Base-by-base conservation (phyloP, 2,888 invertebrate genomes). In the Chymomyza amoena region DNA sequence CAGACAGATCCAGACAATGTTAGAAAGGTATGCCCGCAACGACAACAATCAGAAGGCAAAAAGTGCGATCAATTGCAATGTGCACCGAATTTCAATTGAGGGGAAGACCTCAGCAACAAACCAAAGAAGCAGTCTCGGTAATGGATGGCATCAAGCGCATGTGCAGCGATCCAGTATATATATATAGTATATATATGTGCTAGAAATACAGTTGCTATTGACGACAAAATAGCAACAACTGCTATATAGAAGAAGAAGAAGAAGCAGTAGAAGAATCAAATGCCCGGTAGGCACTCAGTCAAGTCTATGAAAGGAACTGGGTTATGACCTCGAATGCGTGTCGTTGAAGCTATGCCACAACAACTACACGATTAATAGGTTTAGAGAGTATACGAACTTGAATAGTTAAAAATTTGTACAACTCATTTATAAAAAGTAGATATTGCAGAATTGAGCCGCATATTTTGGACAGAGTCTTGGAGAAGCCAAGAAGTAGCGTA, bases 321-420 rank as follows among this genome's bases (percentile, higher is more conserved):
- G 89, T 89, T 89, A 88, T 81, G 89, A 89, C 89, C 89, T 89
- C 89, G 76, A 89, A 89, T 87, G 88, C 89, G 89, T 88, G 86
- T 80, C 80, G 79, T 81, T 78, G 54, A 4, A 45, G 39, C 13
- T 45, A 45, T 45, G 13, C 13, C 4, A 45, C 13, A 45, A 45
- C 39, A 45, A 45, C 39, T 4, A 45, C 13, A 45, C 13, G 13
- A 45, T 45, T 45, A 13, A 45, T 0, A 10, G 13, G 1, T 13
- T 45, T 13, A 5, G 4, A 45, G 39, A 13, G 39, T 10, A 10
- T 45, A 4, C 39, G 10, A 45, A 45, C 4, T 45, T 10, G 13
- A 45, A 45, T 13, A 13, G 13, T 4, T 45, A 45, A 45, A 10
- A 10, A 45, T 45, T 3, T 45, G 13, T 13, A 45, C 13, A 45